These are phyloP conservation scores for Amphilophus citrinellus DNA, from an alignment of 2,113 vertebrate species.

Conservation along the genomic window DNA sequence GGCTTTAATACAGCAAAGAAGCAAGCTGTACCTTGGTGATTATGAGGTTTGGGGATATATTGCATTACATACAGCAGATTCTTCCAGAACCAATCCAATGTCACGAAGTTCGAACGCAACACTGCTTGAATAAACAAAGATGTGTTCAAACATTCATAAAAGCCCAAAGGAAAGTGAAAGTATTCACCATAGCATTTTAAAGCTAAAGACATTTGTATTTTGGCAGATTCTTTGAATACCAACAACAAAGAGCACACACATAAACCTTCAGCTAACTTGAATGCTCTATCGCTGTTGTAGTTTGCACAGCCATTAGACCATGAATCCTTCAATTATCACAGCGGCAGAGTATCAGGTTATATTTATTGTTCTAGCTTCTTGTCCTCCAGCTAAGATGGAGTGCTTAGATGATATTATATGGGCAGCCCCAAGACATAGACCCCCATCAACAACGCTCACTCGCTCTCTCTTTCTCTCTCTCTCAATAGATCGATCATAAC, in stretches of 20 bases:
- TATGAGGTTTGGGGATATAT: conserved; percentile 74
- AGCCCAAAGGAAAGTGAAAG: conserved; percentile 59
- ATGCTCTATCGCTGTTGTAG: conserved; percentile 24
- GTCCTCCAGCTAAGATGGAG: conserved; percentile 55
- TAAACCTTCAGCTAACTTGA: conserved; percentile 25
- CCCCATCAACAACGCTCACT: not conserved
- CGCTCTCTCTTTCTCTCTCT: conserved; percentile 11
- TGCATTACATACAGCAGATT: conserved; percentile 66
- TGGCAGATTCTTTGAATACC: conserved; percentile 46
- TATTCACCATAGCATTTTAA: conserved; percentile 54
- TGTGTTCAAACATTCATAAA: conserved; percentile 62
- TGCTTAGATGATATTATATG: conserved; percentile 62
- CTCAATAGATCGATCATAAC: conserved; percentile 63
- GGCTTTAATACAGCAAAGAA: conserved; percentile 72
- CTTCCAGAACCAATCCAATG: conserved; percentile 76
- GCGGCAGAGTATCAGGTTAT: conserved; percentile 41
- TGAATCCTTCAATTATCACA: conserved; percentile 60
- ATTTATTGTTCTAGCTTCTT: conserved; percentile 53
- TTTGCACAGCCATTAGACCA: conserved; percentile 62
- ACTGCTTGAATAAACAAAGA: conserved; percentile 72
- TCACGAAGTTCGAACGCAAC: conserved; percentile 69
- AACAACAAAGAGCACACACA: conserved; percentile 16
- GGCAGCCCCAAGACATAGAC: conserved; percentile 41
- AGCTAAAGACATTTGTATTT: conserved; percentile 50
- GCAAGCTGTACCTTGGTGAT: conserved; percentile 78